Conservation (phyloP, 2,888 invertebrate species). For the Tigriopus californicus region DNA sequence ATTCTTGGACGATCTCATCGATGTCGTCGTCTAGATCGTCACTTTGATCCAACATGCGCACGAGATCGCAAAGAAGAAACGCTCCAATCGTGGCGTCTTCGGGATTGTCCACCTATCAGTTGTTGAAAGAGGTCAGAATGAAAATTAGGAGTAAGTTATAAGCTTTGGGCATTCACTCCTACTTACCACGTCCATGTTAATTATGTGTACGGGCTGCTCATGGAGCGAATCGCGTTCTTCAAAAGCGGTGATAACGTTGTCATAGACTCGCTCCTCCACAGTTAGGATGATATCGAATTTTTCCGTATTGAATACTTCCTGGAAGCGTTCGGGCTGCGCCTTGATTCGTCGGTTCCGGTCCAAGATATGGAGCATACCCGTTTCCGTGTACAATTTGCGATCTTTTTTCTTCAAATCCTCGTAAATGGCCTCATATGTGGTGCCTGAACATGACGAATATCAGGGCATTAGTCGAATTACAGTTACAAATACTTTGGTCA, state of each 20-base stretch:
- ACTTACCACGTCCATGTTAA: conserved; percentile 58
- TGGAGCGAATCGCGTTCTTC: conserved; percentile 55
- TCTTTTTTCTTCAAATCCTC: conserved; percentile 75
- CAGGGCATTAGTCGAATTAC: no score
- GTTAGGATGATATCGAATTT: conserved; percentile 90
- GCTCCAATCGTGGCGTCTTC: conserved; percentile 98
- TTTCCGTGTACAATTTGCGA: conserved; percentile 76
- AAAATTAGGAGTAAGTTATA: not conserved
- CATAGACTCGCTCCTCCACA: conserved; percentile 95
- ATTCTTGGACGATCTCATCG: conserved; percentile 82
- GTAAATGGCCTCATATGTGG: conserved; percentile 87
- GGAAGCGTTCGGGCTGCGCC: conserved; percentile 80
- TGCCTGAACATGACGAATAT: no score
- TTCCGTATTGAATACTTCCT: conserved; percentile 51
- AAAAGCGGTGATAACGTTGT: conserved; percentile 53
- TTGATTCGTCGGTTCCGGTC: conserved; percentile 93
- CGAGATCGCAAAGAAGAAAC: conserved; percentile 87
- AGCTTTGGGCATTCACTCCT: not conserved
- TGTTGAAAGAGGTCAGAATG: not conserved
- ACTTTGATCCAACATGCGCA: not conserved
- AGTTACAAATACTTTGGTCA: no score
- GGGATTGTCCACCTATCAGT: conserved; percentile 73
- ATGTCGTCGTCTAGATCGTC: conserved; percentile 93
- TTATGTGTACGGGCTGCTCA: conserved; percentile 79
- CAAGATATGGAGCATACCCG: conserved; percentile 91